phyloP scores from a whole-genome alignment of 2,888 invertebrate species.

The Argyresthia goedartella region DNA sequence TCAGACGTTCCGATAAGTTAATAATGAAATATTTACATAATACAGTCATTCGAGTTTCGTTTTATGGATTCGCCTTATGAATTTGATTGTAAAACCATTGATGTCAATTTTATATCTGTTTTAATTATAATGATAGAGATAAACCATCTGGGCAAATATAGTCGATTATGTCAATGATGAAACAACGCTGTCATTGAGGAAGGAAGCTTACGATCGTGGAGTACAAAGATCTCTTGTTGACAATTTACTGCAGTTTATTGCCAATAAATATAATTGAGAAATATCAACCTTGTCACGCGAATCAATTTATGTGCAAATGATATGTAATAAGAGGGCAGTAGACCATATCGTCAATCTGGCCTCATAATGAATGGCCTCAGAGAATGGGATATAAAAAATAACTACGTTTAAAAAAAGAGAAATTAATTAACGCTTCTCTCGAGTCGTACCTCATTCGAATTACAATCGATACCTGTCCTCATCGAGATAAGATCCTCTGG shows the following conservation, averaged over 20 bases:
- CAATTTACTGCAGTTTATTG: neutral
- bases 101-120: too few relatives aligned
- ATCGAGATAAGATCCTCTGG: slow-evolving; percentile 4
- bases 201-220: neutral
- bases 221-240: neutral
- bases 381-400: neutral
- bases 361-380: neutral
- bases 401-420: neutral
- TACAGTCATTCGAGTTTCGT: too few relatives aligned
- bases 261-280: neutral
- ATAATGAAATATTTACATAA: too few relatives aligned
- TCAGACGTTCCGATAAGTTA: neutral
- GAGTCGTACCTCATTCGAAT: neutral
- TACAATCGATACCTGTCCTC: neutral
- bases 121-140: too few relatives aligned
- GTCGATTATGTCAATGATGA: too few relatives aligned
- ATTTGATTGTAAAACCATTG: too few relatives aligned
- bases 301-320: slow-evolving; percentile 1
- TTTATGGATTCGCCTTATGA: too few relatives aligned
- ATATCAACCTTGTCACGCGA: slow-evolving; percentile 1
- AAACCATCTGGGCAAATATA: too few relatives aligned
- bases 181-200: too few relatives aligned
- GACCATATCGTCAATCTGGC: neutral
- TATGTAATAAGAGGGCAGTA: neutral
- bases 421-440: neutral